Evolutionary conservation across 2,797 vertebrate genomes (phyloP).

Genomic region (Discoglossus pictus): DNA sequence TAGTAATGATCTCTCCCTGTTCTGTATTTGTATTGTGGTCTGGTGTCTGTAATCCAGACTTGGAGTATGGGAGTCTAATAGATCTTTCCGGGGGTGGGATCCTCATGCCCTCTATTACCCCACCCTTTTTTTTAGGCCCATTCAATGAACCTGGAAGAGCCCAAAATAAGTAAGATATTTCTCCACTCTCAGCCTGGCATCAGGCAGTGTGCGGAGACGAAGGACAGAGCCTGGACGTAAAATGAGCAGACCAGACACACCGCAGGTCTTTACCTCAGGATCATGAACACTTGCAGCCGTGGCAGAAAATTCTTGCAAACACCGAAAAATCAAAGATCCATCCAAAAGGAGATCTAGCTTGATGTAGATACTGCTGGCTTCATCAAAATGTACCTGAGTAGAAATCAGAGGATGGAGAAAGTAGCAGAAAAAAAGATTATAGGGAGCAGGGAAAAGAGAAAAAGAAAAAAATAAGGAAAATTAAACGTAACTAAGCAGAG

Average conservation of each 20-base stretch:
- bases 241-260: constrained; percentile 85
- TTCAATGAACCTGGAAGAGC: constrained; percentile 84
- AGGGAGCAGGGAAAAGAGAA: too few species aligned
- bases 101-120: neutral
- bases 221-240: constrained; percentile 76
- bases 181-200: constrained; percentile 60
- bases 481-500: neutral
- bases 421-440: neutral
- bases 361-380: constrained; percentile 84
- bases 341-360: constrained; percentile 84
- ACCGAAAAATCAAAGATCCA: constrained; percentile 72
- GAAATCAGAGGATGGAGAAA: too few species aligned
- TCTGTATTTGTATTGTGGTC: neutral
- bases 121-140: neutral
- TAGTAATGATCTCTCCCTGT: too few species aligned
- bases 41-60: neutral
- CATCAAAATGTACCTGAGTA: constrained; percentile 85
- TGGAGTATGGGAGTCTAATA: neutral
- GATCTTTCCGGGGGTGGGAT: too few species aligned
- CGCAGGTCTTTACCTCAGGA: constrained; percentile 80
- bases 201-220: constrained; percentile 64
- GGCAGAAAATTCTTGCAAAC: constrained; percentile 86
- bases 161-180: constrained; percentile 82
- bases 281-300: constrained; percentile 79
- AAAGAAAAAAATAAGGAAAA: neutral